phyloP scores from a whole-genome alignment of 2,113 vertebrate species.

The Maccullochella peelii region DNA sequence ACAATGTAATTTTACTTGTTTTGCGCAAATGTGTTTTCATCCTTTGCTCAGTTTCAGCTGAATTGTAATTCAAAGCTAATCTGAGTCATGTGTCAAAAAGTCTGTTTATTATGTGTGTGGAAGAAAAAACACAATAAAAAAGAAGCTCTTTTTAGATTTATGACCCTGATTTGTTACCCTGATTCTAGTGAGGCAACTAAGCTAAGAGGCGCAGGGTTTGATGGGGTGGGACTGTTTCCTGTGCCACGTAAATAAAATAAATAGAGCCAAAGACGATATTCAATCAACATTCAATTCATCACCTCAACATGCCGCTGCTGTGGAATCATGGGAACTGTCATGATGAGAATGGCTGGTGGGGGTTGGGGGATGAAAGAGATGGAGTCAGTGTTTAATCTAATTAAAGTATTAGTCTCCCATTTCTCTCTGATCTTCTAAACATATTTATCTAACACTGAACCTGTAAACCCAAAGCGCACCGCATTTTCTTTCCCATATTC shows the following conservation, averaged over 20 bases:
- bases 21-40: slow-evolving; percentile 48
- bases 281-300: slow-evolving; percentile 4
- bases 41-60: slow-evolving; percentile 37
- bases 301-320: slow-evolving; percentile 7
- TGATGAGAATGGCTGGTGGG: slow-evolving; percentile 25
- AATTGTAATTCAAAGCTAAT: slow-evolving; percentile 37
- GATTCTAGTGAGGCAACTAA: not conserved
- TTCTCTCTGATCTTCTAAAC: slow-evolving; percentile 65
- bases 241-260: not conserved
- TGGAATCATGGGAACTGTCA: slow-evolving; percentile 31
- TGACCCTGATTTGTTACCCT: not conserved
- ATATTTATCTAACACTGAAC: slow-evolving; percentile 72
- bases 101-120: slow-evolving; percentile 12
- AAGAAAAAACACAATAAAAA: not conserved
- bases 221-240: not conserved
- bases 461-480: slow-evolving; percentile 67
- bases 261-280: slow-evolving; percentile 15
- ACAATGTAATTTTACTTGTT: slow-evolving; percentile 52
- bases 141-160: slow-evolving; percentile 12
- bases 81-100: slow-evolving; percentile 39
- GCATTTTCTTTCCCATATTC: slow-evolving; percentile 4
- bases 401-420: slow-evolving; percentile 72
- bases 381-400: slow-evolving; percentile 72
- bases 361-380: not conserved
- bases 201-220: not conserved